phyloP scores from a whole-genome alignment of 2,797 vertebrate species.

The Mormyrops boulengeri region DNA sequence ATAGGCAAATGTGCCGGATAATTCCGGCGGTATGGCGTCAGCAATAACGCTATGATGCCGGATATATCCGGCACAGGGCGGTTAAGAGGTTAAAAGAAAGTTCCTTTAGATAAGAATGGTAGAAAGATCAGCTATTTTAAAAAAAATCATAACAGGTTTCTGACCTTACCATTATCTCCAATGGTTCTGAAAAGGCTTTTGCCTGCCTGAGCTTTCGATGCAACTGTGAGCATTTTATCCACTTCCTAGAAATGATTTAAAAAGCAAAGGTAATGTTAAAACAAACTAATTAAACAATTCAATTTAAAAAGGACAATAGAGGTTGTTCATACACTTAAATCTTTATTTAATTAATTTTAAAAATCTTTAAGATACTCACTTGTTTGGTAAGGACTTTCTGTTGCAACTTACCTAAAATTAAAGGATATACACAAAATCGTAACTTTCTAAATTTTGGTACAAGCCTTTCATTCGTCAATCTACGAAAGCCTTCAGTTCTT shows the following conservation, averaged over 20 bases:
- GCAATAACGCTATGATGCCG: too few species aligned
- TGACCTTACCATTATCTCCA: slow-evolving; percentile 78
- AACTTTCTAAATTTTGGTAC: not conserved
- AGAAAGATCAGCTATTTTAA: not conserved
- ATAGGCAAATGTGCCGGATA: too few species aligned
- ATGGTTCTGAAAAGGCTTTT: slow-evolving; percentile 77
- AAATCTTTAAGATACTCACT: slow-evolving; percentile 57
- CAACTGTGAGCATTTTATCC: slow-evolving; percentile 58
- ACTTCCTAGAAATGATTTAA: slow-evolving; percentile 64
- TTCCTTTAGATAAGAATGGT: not conserved
- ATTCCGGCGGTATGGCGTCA: too few species aligned
- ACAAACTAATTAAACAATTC: not conserved
- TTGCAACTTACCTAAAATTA: slow-evolving; percentile 68
- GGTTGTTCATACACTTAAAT: not conserved
- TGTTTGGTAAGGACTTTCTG: slow-evolving; percentile 68
- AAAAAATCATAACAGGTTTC: not conserved
- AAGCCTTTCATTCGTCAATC: not conserved
- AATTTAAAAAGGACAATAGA: not conserved
- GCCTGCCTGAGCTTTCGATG: slow-evolving; percentile 63
- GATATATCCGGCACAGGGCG: too few species aligned
- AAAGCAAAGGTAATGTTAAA: not conserved
- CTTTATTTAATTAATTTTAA: not conserved
- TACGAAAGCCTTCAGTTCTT: not conserved
- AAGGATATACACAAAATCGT: not conserved
- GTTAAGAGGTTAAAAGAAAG: not conserved